Evolutionary conservation across 2,797 vertebrate genomes (phyloP).

Genomic region (Botia kubotai): DNA sequence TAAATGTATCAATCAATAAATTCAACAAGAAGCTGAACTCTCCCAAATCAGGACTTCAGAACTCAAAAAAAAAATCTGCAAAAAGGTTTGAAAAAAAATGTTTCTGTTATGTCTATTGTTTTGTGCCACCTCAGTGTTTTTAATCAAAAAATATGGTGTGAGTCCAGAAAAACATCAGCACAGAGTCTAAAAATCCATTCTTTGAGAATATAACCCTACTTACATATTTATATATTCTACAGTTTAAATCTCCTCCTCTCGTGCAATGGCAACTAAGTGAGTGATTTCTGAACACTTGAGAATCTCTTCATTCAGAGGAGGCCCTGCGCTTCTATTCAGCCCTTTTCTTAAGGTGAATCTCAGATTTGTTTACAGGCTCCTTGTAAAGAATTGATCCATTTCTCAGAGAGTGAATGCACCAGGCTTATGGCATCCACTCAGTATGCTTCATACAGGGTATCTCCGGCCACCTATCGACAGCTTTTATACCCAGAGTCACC

Average conservation of each 20-base stretch:
- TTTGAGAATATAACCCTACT: conserved; percentile 13
- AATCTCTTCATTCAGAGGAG: conserved; percentile 16
- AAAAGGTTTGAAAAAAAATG: not conserved
- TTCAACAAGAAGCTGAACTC: too few relatives aligned
- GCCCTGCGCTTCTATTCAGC: conserved; percentile 1
- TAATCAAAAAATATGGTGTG: not conserved
- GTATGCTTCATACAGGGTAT: conserved; percentile 73
- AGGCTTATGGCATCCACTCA: conserved; percentile 72
- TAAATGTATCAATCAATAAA: too few relatives aligned
- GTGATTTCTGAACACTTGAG: conserved; percentile 8
- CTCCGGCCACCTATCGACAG: conserved; percentile 81
- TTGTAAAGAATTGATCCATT: conserved; percentile 75
- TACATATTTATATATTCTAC: conserved; percentile 11
- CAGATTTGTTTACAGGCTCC: conserved; percentile 71
- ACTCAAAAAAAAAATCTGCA: too few relatives aligned
- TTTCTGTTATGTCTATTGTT: not conserved
- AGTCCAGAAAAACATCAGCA: not conserved
- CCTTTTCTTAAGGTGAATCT: conserved; percentile 35
- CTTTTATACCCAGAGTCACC: conserved; percentile 78
- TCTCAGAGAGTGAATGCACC: conserved; percentile 60
- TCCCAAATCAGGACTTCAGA: too few relatives aligned
- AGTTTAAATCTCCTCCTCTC: not conserved
- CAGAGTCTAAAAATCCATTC: not conserved
- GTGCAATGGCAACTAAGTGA: conserved; percentile 10
- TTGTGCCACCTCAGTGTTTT: not conserved